A percentile compares a stretch with the other conserved stretches of the same genome.
Conservation (phyloP, 1,140 invertebrate genomes). For the Sycophaga agraensis region DNA sequence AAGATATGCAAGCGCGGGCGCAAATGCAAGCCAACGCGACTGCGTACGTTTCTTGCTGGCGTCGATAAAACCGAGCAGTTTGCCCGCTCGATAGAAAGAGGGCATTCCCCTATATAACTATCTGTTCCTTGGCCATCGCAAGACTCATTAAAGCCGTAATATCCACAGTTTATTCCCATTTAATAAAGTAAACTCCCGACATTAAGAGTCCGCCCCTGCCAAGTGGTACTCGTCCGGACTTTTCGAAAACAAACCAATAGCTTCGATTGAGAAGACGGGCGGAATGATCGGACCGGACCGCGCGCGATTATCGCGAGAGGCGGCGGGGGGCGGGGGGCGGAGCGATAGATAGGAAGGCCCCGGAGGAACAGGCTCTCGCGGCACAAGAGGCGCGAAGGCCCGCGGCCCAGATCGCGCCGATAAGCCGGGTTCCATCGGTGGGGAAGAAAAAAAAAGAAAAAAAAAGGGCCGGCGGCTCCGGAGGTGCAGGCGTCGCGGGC, state of each 20-base stretch:
- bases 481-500: too few species aligned
- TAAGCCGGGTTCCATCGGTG: too few species aligned
- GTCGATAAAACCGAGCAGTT: background rate
- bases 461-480: conserved; percentile 1
- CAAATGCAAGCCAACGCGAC: too few species aligned
- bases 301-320: background rate
- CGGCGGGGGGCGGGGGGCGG: background rate
- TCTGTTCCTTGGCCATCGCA: conserved; percentile 5
- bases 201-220: background rate
- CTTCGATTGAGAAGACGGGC: conserved; percentile 7
- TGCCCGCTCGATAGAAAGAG: conserved; percentile 13
- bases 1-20: background rate
- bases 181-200: conserved; percentile 23
- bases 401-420: background rate
- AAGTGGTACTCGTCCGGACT: conserved; percentile 1
- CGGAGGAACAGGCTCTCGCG: too few species aligned
- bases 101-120: conserved; percentile 15
- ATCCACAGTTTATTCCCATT: conserved; percentile 17
- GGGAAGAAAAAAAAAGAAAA: conserved; percentile 2
- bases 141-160: conserved; percentile 11
- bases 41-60: too few species aligned
- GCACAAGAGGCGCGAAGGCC: background rate
- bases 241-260: background rate
- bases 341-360: too few species aligned
- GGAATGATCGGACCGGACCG: too few species aligned